phyloP scores from a whole-genome alignment of 2,797 vertebrate genomes.

The Hozukius guyotensis region DNA sequence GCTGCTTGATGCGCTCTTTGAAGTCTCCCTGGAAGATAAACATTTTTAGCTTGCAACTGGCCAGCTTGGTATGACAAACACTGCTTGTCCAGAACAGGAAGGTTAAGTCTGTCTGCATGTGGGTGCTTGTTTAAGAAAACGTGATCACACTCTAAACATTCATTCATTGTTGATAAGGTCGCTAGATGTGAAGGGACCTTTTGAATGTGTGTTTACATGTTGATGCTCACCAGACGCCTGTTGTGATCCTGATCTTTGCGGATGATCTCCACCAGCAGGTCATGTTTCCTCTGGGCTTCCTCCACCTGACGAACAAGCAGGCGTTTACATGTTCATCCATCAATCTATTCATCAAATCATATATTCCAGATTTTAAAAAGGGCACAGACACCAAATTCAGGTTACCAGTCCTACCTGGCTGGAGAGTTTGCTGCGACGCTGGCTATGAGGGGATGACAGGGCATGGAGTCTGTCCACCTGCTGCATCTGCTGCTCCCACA shows the following conservation, averaged over 20 bases:
- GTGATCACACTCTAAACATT: background rate
- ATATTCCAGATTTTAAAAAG: background rate
- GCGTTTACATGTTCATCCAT: background rate
- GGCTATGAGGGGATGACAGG: constrained; percentile 68
- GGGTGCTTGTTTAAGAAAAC: background rate
- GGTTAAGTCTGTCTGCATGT: background rate
- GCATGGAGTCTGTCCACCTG: constrained; percentile 85
- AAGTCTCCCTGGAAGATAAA: constrained; percentile 81
- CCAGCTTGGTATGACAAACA: background rate
- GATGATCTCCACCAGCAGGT: constrained; percentile 87
- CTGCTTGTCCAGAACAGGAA: too few relatives aligned
- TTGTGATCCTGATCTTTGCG: constrained; percentile 90
- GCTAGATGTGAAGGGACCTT: background rate
- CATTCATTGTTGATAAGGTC: background rate
- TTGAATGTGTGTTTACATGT: background rate
- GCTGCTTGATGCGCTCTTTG: constrained; percentile 86
- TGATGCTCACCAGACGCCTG: constrained; percentile 87
- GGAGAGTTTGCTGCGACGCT: constrained; percentile 79
- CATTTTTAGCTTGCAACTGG: background rate
- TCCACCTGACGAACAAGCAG: constrained; percentile 81
- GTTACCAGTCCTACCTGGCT: constrained; percentile 80
- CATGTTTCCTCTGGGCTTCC: constrained; percentile 89
- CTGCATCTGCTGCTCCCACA: constrained; percentile 92
- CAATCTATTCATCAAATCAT: background rate
- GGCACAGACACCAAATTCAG: background rate